Evolutionary conservation across 2,797 vertebrate genomes (phyloP), one percentile per base, ranked within the genome.

Genomic region (Fringilla coelebs): DNA sequence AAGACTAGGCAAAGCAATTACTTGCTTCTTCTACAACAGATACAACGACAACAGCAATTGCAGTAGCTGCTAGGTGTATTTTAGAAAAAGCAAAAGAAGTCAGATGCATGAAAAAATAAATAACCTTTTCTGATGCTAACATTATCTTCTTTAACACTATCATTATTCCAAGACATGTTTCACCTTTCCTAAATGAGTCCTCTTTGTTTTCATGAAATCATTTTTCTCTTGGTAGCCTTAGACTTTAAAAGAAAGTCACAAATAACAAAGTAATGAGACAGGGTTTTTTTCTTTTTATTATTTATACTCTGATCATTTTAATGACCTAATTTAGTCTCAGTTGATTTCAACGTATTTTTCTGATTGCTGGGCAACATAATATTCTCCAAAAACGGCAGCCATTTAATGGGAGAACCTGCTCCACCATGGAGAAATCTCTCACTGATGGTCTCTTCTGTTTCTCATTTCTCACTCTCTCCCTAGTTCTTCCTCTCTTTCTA

Each of bases 1-100:
- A 94, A 96, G 55, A 62, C 80, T 93, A 96, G 96, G 78, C 34
- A 58, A 96, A 94, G 13, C 36, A 89, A 96, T 96, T 96, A 89
- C 90, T 97, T 96, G 73, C 81, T 22, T 62, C 83, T 94, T 97
- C 95, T 95, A 90, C 85, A 95, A 70, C 17, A 89, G 14, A 29
- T 72, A 85, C 77, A 91, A 93, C 89, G 89, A 73, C 61, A 86
- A 66, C 34, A 89, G 55, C 41, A 89, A 87, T 52, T 87, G 68
- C 85, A 96, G 70, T 60, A 95, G 58, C 75, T 95, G 77, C 71
- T 90, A 88, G 68, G 52, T 84, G 48, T 87, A 78, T 96, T 95
- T 95, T 81, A 93, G 88, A 65, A 95, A 85, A 88, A 94, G 49
- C 51, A 78, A 70, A 93, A 73, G n/a, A 95, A 86, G 49, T 81